Evolutionary conservation across 2,888 invertebrate genomes (phyloP), one percentile per base, ranked within the genome.

Genomic region (Glaucopsyche alexis): DNA sequence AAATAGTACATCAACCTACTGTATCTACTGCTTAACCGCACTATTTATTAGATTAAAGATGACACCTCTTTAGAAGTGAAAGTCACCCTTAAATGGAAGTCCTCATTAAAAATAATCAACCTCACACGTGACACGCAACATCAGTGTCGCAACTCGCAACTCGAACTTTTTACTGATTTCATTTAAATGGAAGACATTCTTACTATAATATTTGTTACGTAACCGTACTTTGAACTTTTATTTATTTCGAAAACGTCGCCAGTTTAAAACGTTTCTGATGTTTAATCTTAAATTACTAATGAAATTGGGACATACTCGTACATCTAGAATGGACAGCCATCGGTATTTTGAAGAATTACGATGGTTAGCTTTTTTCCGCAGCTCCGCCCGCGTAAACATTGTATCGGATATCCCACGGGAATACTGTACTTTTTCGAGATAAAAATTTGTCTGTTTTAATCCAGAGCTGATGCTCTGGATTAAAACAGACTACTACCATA

Each of bases 51-150:
- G 19, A 49, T 69, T 49, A 14, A 19, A 69, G 69, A 69, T 69
- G 69, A 69, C 69, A 69, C 69, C 66, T 69, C 45, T 69, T 69
- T 14, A 69, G 19, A 49, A 49, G 49, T 69, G 69, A 69, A 69
- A 47, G 47, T 69, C 19, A 14, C 69, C 69, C 69, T 45, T 69
- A 69, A 47, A 69, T 69, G 69, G 69, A 49, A 49, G 69, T 49
- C 29, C 45, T 49, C 69, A 69, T 47, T 69, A 47, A 69, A 45
- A 69, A 49, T 69, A 29, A 69, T 69, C 69, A 69, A 66, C 49
- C 29, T 69, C 29, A 13, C 47, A 47, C 49, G 11, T 11, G 47
- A 45, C 16, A 14, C 45, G 45, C 7, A 11, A 45, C n/a, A 47
- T 16, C 11, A 29, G 47, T 69, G 69, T 29, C 69, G 69, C 69